Conservation (phyloP, 2,113 vertebrate genomes). For the Rattus rattus region DNA sequence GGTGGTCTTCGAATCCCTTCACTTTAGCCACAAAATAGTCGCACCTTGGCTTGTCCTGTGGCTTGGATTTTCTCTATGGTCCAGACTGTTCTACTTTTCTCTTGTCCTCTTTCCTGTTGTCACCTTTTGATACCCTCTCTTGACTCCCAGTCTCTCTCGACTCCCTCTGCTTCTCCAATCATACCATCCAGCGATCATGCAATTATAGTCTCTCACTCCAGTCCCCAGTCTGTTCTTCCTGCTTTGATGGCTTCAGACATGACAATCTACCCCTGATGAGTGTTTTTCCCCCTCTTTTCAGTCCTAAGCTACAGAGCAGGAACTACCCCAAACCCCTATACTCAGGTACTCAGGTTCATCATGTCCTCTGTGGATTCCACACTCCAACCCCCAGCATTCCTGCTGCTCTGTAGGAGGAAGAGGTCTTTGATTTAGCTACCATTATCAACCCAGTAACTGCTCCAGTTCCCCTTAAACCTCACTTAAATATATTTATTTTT, state of each 20-base stretch:
- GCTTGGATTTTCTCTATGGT: neutral
- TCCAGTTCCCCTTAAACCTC: neutral
- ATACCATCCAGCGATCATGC: neutral
- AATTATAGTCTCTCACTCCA: accelerated
- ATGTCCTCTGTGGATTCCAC: no score
- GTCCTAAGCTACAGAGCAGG: neutral
- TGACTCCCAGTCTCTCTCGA: neutral
- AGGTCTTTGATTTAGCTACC: neutral
- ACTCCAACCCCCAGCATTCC: neutral
- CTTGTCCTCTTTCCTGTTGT: neutral
- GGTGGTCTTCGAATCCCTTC: neutral
- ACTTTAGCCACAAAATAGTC: no score
- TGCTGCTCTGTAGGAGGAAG: neutral
- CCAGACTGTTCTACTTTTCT: neutral
- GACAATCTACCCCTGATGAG: neutral
- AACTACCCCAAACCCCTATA: neutral
- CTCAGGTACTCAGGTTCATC: neutral
- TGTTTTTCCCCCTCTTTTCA: neutral
- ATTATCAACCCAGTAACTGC: neutral
- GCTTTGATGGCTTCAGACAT: neutral
- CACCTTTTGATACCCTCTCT: neutral
- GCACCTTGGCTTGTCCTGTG: neutral
- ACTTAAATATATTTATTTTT: neutral
- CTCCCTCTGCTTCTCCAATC: neutral
- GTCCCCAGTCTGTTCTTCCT: accelerated